phyloP scores from a whole-genome alignment of 2,113 vertebrate species.

The Gasterosteus nipponicus region DNA sequence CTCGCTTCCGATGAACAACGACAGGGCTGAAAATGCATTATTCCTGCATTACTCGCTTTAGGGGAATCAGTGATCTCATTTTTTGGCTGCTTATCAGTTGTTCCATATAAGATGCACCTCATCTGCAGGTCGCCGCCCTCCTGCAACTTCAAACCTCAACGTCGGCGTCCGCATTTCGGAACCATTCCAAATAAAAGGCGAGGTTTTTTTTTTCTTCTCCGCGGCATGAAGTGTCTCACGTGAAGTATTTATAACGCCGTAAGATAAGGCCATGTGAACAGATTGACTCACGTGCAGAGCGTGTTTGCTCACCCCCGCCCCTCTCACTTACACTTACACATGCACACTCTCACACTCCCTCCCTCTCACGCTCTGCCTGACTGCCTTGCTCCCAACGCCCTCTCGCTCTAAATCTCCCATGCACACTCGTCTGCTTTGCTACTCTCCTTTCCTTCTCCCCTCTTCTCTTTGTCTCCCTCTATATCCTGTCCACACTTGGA shows the following conservation, averaged over 20 bases:
- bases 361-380: conserved; percentile 55
- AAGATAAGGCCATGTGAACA: conserved; percentile 75
- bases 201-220: conserved; percentile 1
- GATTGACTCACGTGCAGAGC: conserved; percentile 73
- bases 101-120: background rate
- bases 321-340: conserved; percentile 20
- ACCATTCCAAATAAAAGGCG: background rate
- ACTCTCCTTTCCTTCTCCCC: background rate
- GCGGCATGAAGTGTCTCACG: conserved; percentile 12
- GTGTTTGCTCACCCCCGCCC: conserved; percentile 49
- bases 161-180: conserved; percentile 1
- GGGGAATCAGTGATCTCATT: background rate
- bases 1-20: conserved; percentile 27
- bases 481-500: conserved; percentile 29
- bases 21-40: conserved; percentile 33
- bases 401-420: conserved; percentile 27
- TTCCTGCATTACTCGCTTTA: conserved; percentile 13
- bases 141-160: conserved; percentile 1
- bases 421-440: conserved; percentile 15
- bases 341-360: conserved; percentile 34
- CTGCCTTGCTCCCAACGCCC: conserved; percentile 45
- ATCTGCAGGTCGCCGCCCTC: background rate
- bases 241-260: conserved; percentile 65
- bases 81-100: background rate
- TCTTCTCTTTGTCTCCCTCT: conserved; percentile 5